A percentile compares a stretch with the other conserved stretches of the same genome.
These are phyloP conservation scores for Hafferia zeledoni DNA, from an alignment of 2,797 vertebrate genomes.

Conservation along the genomic window DNA sequence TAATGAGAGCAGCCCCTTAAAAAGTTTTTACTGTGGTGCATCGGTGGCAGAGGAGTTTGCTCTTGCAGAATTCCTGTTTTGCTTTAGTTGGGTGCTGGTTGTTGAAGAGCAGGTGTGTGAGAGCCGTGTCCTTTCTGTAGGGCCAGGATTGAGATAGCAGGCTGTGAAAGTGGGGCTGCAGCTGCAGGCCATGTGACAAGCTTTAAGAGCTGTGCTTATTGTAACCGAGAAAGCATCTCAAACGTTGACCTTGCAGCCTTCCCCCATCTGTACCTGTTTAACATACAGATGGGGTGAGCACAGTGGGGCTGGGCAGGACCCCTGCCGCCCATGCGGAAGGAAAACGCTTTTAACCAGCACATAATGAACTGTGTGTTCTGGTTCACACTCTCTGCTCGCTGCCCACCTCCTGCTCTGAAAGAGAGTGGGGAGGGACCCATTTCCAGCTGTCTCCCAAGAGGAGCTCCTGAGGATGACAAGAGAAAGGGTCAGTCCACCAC, in stretches of 20 bases:
- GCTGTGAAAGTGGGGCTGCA: neutral
- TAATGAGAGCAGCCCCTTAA: neutral
- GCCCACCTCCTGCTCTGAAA: neutral
- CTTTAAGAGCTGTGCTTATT: neutral
- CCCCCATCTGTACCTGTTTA: constrained; percentile 48
- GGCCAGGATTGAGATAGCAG: neutral
- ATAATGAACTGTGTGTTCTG: neutral
- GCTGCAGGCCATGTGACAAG: constrained; percentile 17
- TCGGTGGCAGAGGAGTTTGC: neutral
- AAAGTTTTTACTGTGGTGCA: neutral
- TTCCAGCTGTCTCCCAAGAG: neutral
- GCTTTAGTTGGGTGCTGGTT: rapidly evolving
- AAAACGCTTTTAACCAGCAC: neutral
- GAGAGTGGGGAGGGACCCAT: neutral
- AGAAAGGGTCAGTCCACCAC: neutral
- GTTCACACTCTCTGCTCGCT: neutral
- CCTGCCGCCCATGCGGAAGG: neutral
- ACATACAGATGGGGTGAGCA: constrained; percentile 5
- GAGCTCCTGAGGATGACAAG: neutral
- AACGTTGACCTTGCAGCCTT: constrained; percentile 6
- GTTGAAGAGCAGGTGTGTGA: neutral
- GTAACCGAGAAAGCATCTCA: neutral
- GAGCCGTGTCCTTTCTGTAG: neutral
- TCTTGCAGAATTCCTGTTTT: neutral
- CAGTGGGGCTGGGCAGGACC: neutral